phyloP scores from a whole-genome alignment of 2,888 invertebrate species.

The Acanthosepion lycidas region DNA sequence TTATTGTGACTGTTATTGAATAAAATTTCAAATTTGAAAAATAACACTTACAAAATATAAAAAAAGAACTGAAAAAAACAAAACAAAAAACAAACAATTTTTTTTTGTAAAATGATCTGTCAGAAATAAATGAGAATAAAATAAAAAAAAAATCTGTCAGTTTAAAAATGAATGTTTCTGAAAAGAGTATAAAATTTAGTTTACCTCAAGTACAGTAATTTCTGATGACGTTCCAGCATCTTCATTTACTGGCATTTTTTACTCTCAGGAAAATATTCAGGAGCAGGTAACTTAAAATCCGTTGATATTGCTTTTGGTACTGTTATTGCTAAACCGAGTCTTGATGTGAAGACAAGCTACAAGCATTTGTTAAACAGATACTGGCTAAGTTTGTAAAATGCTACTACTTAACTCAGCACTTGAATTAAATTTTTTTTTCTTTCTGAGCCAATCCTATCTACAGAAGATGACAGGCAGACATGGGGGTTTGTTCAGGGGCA shows the following conservation, averaged over 20 bases:
- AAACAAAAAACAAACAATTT: too few relatives aligned
- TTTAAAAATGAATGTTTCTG: too few relatives aligned
- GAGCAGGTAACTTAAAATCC: not conserved
- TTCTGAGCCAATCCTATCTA: not conserved
- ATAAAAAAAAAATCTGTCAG: too few relatives aligned
- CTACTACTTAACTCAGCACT: not conserved
- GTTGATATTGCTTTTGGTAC: not conserved
- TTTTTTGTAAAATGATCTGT: too few relatives aligned
- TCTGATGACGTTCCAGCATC: not conserved
- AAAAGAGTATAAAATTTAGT: not conserved
- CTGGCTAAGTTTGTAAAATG: not conserved
- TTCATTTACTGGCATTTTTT: not conserved
- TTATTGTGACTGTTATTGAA: too few relatives aligned
- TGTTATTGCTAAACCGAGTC: not conserved
- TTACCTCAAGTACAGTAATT: not conserved
- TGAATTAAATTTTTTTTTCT: not conserved
- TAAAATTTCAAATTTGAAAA: too few relatives aligned
- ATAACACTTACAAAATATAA: too few relatives aligned
- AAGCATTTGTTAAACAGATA: not conserved
- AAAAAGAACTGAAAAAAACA: too few relatives aligned
- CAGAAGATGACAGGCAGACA: not conserved
- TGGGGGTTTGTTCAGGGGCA: too few relatives aligned
- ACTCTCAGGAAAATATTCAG: not conserved
- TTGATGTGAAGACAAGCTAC: not conserved
- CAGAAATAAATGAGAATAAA: too few relatives aligned